Evolutionary conservation across 2,888 invertebrate species (phyloP).

Genomic region (Cheilosia grossa): DNA sequence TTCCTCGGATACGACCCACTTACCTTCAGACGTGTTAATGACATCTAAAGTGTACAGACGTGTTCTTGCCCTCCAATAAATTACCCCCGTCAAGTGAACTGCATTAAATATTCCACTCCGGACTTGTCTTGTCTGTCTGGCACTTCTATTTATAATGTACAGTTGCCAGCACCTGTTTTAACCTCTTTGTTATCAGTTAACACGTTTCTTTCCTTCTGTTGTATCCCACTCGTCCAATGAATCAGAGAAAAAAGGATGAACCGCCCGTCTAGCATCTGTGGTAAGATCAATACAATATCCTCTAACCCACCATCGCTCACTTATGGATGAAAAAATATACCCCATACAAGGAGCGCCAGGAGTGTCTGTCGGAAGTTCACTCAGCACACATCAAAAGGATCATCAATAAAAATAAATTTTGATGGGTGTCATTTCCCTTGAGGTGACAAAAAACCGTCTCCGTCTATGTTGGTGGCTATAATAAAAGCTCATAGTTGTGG

Average conservation of each 20-base stretch:
- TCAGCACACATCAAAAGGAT: constrained; percentile 64
- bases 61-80: constrained; percentile 54
- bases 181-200: constrained; percentile 31
- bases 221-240: constrained; percentile 29
- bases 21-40: constrained; percentile 41
- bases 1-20: neutral
- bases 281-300: constrained; percentile 23
- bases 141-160: constrained; percentile 12
- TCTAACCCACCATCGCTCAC: constrained; percentile 5
- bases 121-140: constrained; percentile 17
- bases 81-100: constrained; percentile 27
- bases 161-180: constrained; percentile 4
- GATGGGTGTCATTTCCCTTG: constrained; percentile 15
- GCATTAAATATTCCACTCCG: constrained; percentile 34
- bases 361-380: constrained; percentile 45
- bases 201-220: constrained; percentile 11
- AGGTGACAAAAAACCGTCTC: constrained; percentile 21
- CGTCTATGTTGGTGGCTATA: no score
- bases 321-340: constrained; percentile 27
- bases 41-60: constrained; percentile 50
- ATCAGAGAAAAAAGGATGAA: constrained; percentile 7
- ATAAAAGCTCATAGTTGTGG: constrained; percentile 38
- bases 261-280: no score
- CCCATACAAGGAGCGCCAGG: constrained; percentile 23
- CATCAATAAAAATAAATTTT: constrained; percentile 20